Evolutionary conservation across 2,797 vertebrate genomes (phyloP).

Genomic region (Lepilemur ruficaudatus): DNA sequence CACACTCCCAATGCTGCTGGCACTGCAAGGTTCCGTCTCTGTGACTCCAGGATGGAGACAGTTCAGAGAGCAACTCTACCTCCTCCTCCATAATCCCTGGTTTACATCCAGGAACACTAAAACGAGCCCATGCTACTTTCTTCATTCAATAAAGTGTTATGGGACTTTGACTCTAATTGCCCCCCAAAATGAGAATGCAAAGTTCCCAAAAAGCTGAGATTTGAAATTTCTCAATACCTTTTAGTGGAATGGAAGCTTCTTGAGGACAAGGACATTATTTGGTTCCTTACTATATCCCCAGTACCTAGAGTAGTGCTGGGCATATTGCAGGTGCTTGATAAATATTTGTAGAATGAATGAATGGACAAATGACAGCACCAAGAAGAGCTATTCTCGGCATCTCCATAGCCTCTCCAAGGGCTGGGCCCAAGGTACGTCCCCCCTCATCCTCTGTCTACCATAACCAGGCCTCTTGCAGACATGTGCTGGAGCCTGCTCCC

Average conservation of each 20-base stretch:
- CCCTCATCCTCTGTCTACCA: not conserved
- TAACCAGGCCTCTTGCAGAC: not conserved
- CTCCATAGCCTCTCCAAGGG: not conserved
- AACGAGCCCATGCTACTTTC: not conserved
- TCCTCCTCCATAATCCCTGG: not conserved
- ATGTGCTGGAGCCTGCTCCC: not conserved
- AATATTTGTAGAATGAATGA: not conserved
- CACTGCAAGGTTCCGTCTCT: not conserved
- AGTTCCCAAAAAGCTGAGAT: not conserved
- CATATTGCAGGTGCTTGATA: not conserved
- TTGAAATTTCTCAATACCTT: not conserved
- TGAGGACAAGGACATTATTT: not conserved
- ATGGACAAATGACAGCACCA: not conserved
- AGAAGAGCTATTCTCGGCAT: not conserved
- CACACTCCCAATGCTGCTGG: not conserved
- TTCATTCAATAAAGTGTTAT: not conserved
- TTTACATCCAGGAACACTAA: not conserved
- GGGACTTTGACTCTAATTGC: not conserved
- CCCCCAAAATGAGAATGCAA: not conserved
- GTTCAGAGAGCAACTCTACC: not conserved
- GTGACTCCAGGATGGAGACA: not conserved
- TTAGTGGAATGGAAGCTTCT: not conserved
- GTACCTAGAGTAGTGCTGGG: not conserved
- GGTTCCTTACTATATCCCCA: not conserved
- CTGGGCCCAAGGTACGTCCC: not conserved